phyloP scores from a whole-genome alignment of 2,888 invertebrate genomes.

The Noctua janthe region DNA sequence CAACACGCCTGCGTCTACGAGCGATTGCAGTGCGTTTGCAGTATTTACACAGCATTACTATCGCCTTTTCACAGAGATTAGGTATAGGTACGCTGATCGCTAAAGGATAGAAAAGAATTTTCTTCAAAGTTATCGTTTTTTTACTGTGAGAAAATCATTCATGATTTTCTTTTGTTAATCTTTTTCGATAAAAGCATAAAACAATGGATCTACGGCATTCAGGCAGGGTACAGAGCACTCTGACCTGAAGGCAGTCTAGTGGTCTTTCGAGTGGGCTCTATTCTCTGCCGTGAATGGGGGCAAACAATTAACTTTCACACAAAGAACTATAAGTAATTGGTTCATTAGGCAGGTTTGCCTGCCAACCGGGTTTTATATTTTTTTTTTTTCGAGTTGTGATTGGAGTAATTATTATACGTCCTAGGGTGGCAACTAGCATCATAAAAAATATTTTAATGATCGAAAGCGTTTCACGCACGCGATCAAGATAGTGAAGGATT shows the following conservation, averaged over 20 bases:
- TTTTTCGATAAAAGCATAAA: background rate
- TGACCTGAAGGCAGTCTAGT: constrained; percentile 27
- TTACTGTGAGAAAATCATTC: background rate
- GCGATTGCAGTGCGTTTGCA: background rate
- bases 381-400: constrained; percentile 2
- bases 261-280: constrained; percentile 20
- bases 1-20: background rate
- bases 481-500: constrained; percentile 19
- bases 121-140: background rate
- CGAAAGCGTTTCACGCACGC: constrained; percentile 42
- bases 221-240: constrained; percentile 15
- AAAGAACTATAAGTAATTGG: constrained; percentile 47
- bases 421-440: constrained; percentile 21
- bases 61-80: background rate
- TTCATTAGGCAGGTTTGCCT: constrained; percentile 39
- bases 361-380: constrained; percentile 7
- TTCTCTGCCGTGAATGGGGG: constrained; percentile 38
- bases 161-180: background rate
- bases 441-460: constrained; percentile 34
- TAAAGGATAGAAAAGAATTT: background rate
- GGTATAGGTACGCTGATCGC: background rate
- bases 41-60: background rate
- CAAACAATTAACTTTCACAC: constrained; percentile 45
- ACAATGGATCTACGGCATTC: constrained; percentile 26
- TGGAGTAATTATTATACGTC: constrained; percentile 18